Percentiles rank a stretch among this genome's conserved stretches.
Conservation (phyloP, 2,888 invertebrate species). For the Colletes collaris region DNA sequence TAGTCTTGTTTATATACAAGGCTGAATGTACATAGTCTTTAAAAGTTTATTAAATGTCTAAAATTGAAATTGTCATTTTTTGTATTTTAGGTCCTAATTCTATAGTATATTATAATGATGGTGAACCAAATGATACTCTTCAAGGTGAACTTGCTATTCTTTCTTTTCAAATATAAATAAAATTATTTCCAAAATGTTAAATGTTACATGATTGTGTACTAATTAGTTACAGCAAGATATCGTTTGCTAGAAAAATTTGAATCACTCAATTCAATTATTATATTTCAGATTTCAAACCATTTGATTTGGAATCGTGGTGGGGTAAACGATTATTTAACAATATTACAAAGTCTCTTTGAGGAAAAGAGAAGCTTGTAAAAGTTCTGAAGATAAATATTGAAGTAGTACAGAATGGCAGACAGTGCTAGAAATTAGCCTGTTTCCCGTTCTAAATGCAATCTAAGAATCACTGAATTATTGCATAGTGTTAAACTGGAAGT, state of each 20-base stretch:
- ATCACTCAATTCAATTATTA: constrained; percentile 16
- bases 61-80: constrained; percentile 76
- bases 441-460: constrained; percentile 47
- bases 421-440: constrained; percentile 47
- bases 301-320: constrained; percentile 96
- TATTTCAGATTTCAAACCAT: constrained; percentile 91
- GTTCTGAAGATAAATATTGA: constrained; percentile 31
- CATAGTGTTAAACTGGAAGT: constrained; percentile 44
- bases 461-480: constrained; percentile 43
- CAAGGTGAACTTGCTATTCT: constrained; percentile 80
- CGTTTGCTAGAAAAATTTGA: no score
- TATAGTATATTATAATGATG: constrained; percentile 89
- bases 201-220: no score
- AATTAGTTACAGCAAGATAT: no score
- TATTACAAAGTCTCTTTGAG: constrained; percentile 90
- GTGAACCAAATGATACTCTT: constrained; percentile 88
- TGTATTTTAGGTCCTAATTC: constrained; percentile 83
- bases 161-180: neutral
- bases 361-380: constrained; percentile 29
- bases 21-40: neutral
- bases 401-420: constrained; percentile 54
- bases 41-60: constrained; percentile 60
- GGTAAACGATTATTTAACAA: constrained; percentile 93
- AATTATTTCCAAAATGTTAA: neutral
- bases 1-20: constrained; percentile 9